Evolutionary conservation across 2,888 invertebrate species (phyloP), one percentile per base, ranked within the genome.

Genomic region (Agrotis puta): DNA sequence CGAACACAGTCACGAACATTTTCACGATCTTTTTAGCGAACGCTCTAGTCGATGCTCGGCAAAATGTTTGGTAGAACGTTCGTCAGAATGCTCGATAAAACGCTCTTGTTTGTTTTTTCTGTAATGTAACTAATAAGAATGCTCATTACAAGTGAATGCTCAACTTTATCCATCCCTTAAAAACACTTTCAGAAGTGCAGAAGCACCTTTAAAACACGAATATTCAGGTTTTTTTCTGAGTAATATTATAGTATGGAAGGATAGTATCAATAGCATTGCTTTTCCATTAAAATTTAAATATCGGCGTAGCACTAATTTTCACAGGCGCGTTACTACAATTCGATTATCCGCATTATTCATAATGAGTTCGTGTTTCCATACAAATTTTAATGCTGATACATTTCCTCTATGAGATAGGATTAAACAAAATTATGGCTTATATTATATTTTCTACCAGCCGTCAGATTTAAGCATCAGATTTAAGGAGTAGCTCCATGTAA

Each of bases 281-380:
- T 33, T 77, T 77, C 48, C 22, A 70, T 50, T 61, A 61, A 61
- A 66, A 56, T 61, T 50, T 33, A 77, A 77, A 24, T n/a, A 54
- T 59, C 18, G 1, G 33, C 7, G 24, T 18, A 69, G 22, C 24
- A 20, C 50, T 70, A 56, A 70, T 77, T 77, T 47, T 61, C 45
- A 61, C 18, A 20, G 70, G 45, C 54, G 70, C 61, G 33, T 61
- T 48, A 56, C 18, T 45, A 39, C 20, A 61, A 77, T 61, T n/a
- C 50, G 24, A 77, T 70, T 77, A 47, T 47, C 24, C 54, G 50
- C 33, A 13, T 56, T 61, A 70, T 50, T 70, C 70, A 56, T 54
- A 50, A 74, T 50, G 33, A 50, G 22, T 48, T 61, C 20, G 18
- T 61, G 33, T 39, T 56, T 59, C 16, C 70, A 48, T 39, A 45